Percentiles rank a stretch among this genome's conserved stretches.
Evolutionary conservation across 1,140 invertebrate genomes (phyloP).

Genomic region (Phthorimaea operculella): DNA sequence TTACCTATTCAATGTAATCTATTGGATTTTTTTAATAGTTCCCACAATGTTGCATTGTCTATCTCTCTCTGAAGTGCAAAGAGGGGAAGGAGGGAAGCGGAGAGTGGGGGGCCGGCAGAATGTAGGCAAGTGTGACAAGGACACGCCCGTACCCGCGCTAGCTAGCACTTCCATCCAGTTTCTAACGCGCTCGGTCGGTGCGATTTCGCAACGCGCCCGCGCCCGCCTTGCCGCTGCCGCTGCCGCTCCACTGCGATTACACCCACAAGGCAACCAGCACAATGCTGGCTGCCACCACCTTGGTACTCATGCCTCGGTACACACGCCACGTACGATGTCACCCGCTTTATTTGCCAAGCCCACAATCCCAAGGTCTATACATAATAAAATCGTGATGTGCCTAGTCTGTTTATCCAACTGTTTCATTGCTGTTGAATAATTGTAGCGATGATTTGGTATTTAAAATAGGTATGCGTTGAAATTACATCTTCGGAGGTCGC

Average conservation of each 20-base stretch:
- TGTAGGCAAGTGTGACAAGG: slow-evolving; percentile 67
- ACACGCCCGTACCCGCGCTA: slow-evolving; percentile 59
- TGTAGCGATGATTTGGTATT: too few species aligned
- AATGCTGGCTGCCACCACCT: slow-evolving; percentile 14
- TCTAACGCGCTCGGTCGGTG: slow-evolving; percentile 54
- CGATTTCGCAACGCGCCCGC: slow-evolving; percentile 58
- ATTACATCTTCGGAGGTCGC: too few species aligned
- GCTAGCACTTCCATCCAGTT: slow-evolving; percentile 65
- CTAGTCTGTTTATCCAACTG: neutral
- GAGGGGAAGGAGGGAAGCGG: slow-evolving; percentile 33
- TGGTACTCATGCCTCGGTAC: neutral
- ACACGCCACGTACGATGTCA: slow-evolving; percentile 17
- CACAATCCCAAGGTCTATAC: neutral
- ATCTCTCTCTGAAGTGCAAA: slow-evolving; percentile 38
- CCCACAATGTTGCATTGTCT: slow-evolving; percentile 53
- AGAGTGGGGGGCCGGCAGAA: slow-evolving; percentile 43
- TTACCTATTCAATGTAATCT: slow-evolving; percentile 16
- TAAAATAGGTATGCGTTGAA: too few species aligned
- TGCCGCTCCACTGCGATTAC: slow-evolving; percentile 45
- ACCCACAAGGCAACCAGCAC: slow-evolving; percentile 41
- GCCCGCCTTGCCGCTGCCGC: slow-evolving; percentile 36
- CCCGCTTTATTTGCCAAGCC: neutral
- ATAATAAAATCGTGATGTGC: neutral
- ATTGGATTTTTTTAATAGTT: slow-evolving; percentile 48
- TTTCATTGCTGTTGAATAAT: neutral